These are phyloP conservation scores for Gymnogyps californianus DNA, from an alignment of 2,113 vertebrate species.

Conservation along the genomic window DNA sequence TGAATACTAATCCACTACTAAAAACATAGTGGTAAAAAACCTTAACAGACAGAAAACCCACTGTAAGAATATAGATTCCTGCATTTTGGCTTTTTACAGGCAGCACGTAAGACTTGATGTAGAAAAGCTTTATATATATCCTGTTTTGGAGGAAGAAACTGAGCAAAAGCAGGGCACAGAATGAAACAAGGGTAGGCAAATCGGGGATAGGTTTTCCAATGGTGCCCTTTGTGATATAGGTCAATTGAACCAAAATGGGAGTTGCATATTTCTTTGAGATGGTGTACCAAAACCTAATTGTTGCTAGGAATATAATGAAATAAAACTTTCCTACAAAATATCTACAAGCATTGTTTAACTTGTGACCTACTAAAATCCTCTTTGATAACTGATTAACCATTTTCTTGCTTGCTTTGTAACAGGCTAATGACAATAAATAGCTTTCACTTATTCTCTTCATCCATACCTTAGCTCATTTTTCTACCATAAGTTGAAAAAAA, in stretches of 20 bases:
- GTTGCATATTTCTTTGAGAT: neutral
- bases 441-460: neutral
- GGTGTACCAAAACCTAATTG: neutral
- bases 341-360: neutral
- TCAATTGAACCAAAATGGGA: neutral
- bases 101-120: constrained; percentile 7
- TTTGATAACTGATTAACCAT: constrained; percentile 3
- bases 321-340: constrained; percentile 5
- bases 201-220: neutral
- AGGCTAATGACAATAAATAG: constrained; percentile 18
- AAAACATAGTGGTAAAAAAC: constrained; percentile 55
- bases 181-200: constrained; percentile 7
- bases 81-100: constrained; percentile 48
- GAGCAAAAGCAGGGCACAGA: constrained; percentile 2
- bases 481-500: neutral
- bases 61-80: constrained; percentile 22
- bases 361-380: constrained; percentile 40
- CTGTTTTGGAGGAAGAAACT: constrained; percentile 47
- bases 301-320: neutral
- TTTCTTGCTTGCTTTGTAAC: constrained; percentile 29
- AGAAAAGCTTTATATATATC: constrained; percentile 20
- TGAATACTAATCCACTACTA: constrained; percentile 69
- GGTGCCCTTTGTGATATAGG: neutral
- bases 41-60: constrained; percentile 42
- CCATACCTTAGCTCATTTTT: neutral